Base-by-base conservation (phyloP, 2,113 vertebrate genomes). In the Serilophus lunatus region DNA sequence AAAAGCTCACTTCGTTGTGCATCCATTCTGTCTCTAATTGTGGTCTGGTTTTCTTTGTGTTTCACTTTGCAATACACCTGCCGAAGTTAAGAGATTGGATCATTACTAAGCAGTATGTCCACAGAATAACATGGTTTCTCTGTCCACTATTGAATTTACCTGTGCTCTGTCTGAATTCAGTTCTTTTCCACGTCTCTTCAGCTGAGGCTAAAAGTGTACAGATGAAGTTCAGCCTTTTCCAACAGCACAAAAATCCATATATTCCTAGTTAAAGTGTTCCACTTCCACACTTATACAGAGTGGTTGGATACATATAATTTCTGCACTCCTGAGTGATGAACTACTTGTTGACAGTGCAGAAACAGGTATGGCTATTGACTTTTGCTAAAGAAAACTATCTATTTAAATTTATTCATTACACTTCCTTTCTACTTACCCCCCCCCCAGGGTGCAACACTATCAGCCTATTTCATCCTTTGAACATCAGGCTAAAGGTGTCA, bases 271-370 rank as follows among this genome's bases (percentile, higher is more conserved):
- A 44, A 93, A 70, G 4, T 8, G 15, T n/a, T 88, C 54, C 47
- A 2, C 19, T 78, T 69, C 45, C 50, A 72, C 28, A 15, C 10
- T 82, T 4, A 5, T 7, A 68, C 17, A 84, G 33, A 14, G 18
- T 60, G 56, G 16, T 14, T 2, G 1, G 40, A 44, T 33, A 11
- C 0, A 1, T 36, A 17, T 17, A 4, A 51, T 56, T 76, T 75
- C 61, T 79, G 54, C 14, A 17, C 1, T 42, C 23, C 22, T n/a
- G 19, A 11, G 24, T 64, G 61, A 71, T 4, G 1, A 51, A 65
- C 45, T 23, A 74, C 49, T 22, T 63, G 18, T 22, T 29, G 35
- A 26, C 33, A 35, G 38, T 14, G 23, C 47, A 92, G 57, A 74
- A 88, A 56, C 33, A 57, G 0, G 2, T 0, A 42, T 22, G 87